These are phyloP conservation scores for Blastomussa wellsi DNA, from an alignment of 92 coral and sea anemone species.

Conservation along the genomic window DNA sequence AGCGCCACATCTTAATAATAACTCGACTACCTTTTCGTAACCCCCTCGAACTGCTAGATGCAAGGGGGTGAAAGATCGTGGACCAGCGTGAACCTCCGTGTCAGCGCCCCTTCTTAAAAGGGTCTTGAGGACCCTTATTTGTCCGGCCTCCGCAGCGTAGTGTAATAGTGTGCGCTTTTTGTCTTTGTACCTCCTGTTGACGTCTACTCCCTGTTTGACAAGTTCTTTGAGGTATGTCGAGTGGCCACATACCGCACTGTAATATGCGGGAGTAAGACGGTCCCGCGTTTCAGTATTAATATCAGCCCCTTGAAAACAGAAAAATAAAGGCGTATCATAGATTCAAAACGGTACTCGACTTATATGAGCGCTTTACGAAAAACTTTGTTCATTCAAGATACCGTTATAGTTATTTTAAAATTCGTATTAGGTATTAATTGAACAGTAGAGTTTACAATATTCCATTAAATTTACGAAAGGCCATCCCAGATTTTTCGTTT, in stretches of 20 bases:
- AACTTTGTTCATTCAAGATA: too few relatives aligned
- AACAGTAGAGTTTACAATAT: too few relatives aligned
- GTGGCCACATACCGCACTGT: conserved; percentile 64
- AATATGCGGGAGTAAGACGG: conserved; percentile 66
- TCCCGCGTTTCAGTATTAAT: conserved; percentile 70
- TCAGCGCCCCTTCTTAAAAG: conserved; percentile 67
- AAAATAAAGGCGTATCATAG: neutral
- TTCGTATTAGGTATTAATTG: too few relatives aligned
- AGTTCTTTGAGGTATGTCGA: conserved; percentile 63
- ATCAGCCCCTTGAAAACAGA: conserved; percentile 60
- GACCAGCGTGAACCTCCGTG: conserved; percentile 57
- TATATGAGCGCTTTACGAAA: too few relatives aligned
- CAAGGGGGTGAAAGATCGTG: conserved; percentile 66
- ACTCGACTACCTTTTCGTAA: conserved; percentile 48
- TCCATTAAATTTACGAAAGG: too few relatives aligned
- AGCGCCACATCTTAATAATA: conserved; percentile 65
- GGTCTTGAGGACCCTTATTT: conserved; percentile 47
- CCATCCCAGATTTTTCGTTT: too few relatives aligned
- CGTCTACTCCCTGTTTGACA: conserved; percentile 60
- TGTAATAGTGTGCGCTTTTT: conserved; percentile 61
- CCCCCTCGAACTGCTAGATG: conserved; percentile 73
- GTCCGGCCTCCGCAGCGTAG: conserved; percentile 63
- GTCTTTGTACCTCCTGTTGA: conserved; percentile 68
- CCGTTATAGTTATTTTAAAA: too few relatives aligned
- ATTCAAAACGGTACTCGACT: too few relatives aligned